A percentile compares a stretch with the other conserved stretches of the same genome.
Evolutionary conservation across 2,113 vertebrate species (phyloP).

Genomic region (Rattus rattus): DNA sequence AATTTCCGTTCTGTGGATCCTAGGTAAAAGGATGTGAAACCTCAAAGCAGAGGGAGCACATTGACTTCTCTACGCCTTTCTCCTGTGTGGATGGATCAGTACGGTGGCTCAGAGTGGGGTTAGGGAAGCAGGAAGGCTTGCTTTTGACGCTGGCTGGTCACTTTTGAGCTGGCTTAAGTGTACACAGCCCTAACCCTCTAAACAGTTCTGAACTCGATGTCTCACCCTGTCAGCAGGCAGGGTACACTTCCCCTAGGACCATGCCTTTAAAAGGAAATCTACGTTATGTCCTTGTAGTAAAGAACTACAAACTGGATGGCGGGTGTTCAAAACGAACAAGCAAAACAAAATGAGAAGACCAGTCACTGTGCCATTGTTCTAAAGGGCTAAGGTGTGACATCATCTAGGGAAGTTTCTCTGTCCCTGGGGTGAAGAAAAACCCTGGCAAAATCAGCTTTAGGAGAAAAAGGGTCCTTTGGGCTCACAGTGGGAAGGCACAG

Average conservation of each 20-base stretch:
- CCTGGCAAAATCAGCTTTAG: neutral
- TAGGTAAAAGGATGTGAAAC: neutral
- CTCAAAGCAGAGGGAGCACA: neutral
- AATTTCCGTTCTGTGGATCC: neutral
- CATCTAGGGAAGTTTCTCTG: neutral
- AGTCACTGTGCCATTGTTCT: constrained; percentile 57
- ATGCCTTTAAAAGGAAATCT: neutral
- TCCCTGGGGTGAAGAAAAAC: neutral
- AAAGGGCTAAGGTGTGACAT: neutral
- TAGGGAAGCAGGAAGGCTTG: neutral
- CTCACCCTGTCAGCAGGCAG: neutral
- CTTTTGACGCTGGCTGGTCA: neutral
- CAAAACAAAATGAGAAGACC: constrained; percentile 82
- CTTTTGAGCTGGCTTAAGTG: neutral
- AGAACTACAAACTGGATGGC: neutral
- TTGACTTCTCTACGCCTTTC: neutral
- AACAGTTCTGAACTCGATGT: neutral
- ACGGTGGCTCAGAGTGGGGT: neutral
- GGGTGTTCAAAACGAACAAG: neutral
- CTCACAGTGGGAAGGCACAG: neutral
- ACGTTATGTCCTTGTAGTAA: neutral
- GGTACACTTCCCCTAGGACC: neutral
- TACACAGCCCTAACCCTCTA: neutral
- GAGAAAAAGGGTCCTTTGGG: too few relatives aligned
- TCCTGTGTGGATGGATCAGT: neutral